Percentiles rank a stretch among this genome's conserved stretches.
Evolutionary conservation across 2,888 invertebrate genomes (phyloP).

Genomic region (Parnassius orleans): DNA sequence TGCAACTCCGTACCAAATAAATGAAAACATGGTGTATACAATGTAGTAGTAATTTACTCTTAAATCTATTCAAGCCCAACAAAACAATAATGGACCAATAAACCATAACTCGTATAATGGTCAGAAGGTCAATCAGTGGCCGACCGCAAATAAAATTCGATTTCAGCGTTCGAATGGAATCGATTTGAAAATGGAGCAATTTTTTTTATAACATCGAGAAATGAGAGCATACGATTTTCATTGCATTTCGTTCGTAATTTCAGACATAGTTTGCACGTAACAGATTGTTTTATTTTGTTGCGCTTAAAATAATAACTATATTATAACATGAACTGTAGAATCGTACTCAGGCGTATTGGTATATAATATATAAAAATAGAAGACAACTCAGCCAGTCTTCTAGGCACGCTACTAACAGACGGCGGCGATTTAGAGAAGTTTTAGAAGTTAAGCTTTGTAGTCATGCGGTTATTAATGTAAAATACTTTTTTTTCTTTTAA

Average conservation of each 20-base stretch:
- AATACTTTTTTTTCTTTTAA: too few species aligned
- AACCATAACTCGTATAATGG: constrained; percentile 30
- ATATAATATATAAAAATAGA: too few species aligned
- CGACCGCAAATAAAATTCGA: constrained; percentile 34
- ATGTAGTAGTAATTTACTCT: constrained; percentile 17
- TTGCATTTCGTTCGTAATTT: constrained; percentile 19
- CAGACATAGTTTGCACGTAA: constrained; percentile 21
- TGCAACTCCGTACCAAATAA: constrained; percentile 11
- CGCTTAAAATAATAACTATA: constrained; percentile 10
- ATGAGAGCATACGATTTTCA: constrained; percentile 23
- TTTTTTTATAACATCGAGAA: constrained; percentile 20
- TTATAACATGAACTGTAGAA: background rate
- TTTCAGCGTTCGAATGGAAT: constrained; percentile 30
- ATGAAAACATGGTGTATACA: constrained; percentile 5
- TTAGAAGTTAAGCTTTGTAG: too few species aligned
- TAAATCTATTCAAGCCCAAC: constrained; percentile 11
- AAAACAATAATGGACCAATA: constrained; percentile 25
- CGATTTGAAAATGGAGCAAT: constrained; percentile 27
- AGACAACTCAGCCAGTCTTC: too few species aligned
- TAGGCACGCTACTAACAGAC: too few species aligned
- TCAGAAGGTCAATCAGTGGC: constrained; percentile 34
- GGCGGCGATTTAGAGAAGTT: too few species aligned
- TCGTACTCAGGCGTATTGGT: background rate
- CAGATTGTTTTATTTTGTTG: constrained; percentile 20
- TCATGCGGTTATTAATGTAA: too few species aligned